These are phyloP conservation scores for Agrochola circellaris DNA, from an alignment of 2,888 invertebrate species.

Conservation along the genomic window DNA sequence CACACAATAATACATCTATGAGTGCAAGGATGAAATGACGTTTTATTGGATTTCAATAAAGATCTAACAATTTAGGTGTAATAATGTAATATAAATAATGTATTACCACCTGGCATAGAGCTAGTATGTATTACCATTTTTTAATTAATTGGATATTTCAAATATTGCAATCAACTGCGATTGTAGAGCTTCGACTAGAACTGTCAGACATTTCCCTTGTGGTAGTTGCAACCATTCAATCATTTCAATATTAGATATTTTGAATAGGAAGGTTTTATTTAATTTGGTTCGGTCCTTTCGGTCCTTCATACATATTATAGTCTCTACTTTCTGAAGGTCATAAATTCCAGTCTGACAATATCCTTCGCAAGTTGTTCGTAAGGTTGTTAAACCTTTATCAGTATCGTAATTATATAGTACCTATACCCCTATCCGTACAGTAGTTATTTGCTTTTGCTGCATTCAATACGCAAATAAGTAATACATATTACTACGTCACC, in stretches of 20 bases:
- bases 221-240: background rate
- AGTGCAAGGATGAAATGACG: background rate
- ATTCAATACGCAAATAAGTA: conserved; percentile 45
- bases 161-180: background rate
- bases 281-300: background rate
- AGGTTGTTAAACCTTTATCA: conserved; percentile 57
- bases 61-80: background rate
- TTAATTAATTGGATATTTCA: background rate
- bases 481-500: conserved; percentile 29
- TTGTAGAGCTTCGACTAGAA: background rate
- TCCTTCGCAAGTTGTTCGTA: conserved; percentile 14
- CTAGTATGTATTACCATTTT: background rate
- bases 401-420: background rate
- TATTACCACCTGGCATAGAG: background rate
- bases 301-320: background rate
- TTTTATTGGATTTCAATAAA: background rate
- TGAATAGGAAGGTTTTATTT: background rate
- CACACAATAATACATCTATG: too few relatives aligned
- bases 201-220: background rate
- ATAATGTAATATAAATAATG: background rate
- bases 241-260: background rate
- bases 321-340: conserved; percentile 7
- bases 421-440: conserved; percentile 10
- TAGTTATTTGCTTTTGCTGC: conserved; percentile 33
- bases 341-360: conserved; percentile 11